Conservation (phyloP, 2,797 vertebrate genomes). For the Ceryle rudis region DNA sequence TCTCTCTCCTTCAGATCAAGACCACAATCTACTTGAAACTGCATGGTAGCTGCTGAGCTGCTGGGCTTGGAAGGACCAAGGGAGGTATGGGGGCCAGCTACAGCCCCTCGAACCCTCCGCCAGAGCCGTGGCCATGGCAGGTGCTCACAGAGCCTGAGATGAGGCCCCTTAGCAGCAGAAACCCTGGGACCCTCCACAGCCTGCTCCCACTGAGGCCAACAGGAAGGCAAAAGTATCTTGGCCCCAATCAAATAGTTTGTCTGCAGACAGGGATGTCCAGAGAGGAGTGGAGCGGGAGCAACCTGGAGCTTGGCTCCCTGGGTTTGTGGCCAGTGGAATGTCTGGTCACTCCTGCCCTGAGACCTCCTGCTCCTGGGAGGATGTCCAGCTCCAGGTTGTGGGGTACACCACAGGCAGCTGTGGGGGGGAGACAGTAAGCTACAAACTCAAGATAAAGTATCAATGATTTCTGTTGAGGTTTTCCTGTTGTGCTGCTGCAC, state of each 20-base stretch:
- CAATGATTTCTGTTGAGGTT: slow-evolving; percentile 3
- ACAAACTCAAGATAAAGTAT: not conserved
- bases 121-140: rapidly evolving
- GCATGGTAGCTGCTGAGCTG: not conserved
- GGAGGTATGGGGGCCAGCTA: not conserved
- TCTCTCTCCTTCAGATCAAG: not conserved
- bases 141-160: not conserved
- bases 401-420: not conserved
- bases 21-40: not conserved
- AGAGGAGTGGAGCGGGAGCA: not conserved
- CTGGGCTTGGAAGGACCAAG: not conserved
- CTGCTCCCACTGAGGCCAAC: not conserved
- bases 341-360: not conserved
- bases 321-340: no score
- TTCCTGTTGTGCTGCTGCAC: slow-evolving; percentile 26
- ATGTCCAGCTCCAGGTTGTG: not conserved
- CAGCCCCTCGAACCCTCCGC: not conserved
- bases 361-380: not conserved
- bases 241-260: not conserved
- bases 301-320: not conserved
- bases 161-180: not conserved
- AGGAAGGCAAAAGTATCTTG: not conserved
- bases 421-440: not conserved
- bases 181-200: not conserved
- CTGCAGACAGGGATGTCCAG: not conserved